Base-by-base conservation (phyloP, 2,888 invertebrate species). In the Lasioglossum zephyrum region DNA sequence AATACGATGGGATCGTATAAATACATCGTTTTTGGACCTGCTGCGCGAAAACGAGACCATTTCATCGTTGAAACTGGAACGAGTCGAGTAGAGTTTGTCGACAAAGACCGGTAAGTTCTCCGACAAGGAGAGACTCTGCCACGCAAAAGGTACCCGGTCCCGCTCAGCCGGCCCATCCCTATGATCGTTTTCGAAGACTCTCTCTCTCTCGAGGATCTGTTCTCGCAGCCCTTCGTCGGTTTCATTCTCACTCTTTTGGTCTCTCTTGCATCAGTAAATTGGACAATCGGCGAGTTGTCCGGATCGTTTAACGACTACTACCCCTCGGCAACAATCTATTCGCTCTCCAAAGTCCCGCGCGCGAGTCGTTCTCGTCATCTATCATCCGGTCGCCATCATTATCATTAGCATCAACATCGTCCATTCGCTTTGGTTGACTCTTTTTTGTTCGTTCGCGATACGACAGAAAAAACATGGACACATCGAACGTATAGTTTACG, bases 401-500 rank as follows among this genome's bases (percentile, higher is more conserved):
- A 63, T 13, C 60, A 60, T 60, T n/a, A 63, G 22, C 26, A 60
- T 60, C 44, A 79, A 77, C 57, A 84, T 39, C 16, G 11, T 75
- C 53, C 53, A 36, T 78, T 81, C 81, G 69, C 74, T 66, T 72
- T 49, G 60, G 60, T 16, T 70, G 41, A 41, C 22, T 39, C 13
- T 49, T 49, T 36, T 31, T 31, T 31, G 31, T 31, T 74, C 70
- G 22, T 60, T 69, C 60, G 16, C 74, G 79, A 82, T 85, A 81
- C 85, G 85, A 87, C 73, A 79, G 73, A 89, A 85, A 85, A 36
- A 93, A 53, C 89, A 92, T 75, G 87, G 89, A 91, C 89, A 92
- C 92, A 92, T 88, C 88, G 88, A 91, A 88, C 92, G 92, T 92
- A 93, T 91, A 94, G 16, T 91, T 91, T 92, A 92, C 89, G 92